Evolutionary conservation across 2,888 invertebrate genomes (phyloP), one percentile per base, ranked within the genome.

Genomic region (Macrophya annulata): DNA sequence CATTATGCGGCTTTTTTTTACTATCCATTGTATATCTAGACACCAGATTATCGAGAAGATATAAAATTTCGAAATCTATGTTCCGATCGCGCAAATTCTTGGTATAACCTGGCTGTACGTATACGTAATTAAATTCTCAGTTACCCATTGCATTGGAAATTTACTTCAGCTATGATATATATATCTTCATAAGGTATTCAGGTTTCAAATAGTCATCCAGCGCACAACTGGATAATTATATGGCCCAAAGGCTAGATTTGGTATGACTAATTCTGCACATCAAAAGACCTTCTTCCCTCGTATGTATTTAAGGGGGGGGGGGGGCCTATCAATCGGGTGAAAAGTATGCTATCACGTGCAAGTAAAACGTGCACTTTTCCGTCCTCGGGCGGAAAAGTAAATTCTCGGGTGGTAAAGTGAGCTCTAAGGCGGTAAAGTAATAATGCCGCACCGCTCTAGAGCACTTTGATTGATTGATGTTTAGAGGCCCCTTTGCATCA

Each of bases 121-220:
- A 17, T 10, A 48, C 45, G 74, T 74, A 74, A 74, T 74, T 25
- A 74, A 45, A 74, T 43, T 74, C 74, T 74, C 25, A 74, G 21
- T 74, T 45, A 74, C 45, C 45, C 74, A 74, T 74, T 48, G 15
- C 9, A 48, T 12, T 74, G 74, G 45, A 74, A 74, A 25, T 25
- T 6, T 25, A 48, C 74, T 25, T 45, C 12, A 43, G 21, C n/a
- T 74, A 5, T 10, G n/a, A 43, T 1, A 1, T 31, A 31, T 31
- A 31, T 9, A 72, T 72, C 40, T 72, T n/a, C 15, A 0, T 45
- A 45, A 8, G 43, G 5, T 74, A 21, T 74, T 74, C 21, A 48
- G 5, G 37, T 31, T 68, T 68, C 31, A 68, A 68, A 68, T n/a
- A 31, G 17, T 3, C 10, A n/a, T 17, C 9, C 15, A 55, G 12